These are phyloP conservation scores for Lagocephalus sceleratus DNA, from an alignment of 2,797 vertebrate species.

Conservation along the genomic window DNA sequence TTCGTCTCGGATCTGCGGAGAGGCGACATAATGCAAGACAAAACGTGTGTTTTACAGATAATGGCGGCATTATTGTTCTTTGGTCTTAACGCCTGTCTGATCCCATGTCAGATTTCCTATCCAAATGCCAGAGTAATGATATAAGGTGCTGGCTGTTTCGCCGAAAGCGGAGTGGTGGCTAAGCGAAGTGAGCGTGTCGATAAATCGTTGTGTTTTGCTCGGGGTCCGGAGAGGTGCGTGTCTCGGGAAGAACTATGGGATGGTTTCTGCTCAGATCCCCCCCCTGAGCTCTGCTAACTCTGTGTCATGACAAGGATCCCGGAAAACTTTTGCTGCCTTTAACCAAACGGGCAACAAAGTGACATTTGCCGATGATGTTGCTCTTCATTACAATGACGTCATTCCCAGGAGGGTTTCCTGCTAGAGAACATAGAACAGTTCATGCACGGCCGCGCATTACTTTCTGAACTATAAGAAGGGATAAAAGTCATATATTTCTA, in stretches of 20 bases:
- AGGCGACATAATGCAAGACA: slow-evolving; percentile 20
- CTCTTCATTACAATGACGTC: slow-evolving; percentile 59
- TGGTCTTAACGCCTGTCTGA: slow-evolving; percentile 54
- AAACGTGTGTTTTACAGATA: slow-evolving; percentile 34
- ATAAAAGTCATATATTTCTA: slow-evolving; percentile 58
- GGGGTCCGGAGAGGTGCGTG: slow-evolving; percentile 42
- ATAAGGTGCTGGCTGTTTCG: slow-evolving; percentile 58
- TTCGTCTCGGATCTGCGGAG: slow-evolving; percentile 17
- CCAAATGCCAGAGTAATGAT: slow-evolving; percentile 50
- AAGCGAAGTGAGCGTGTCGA: slow-evolving; percentile 69
- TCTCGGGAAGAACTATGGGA: slow-evolving; percentile 49
- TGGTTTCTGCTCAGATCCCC: slow-evolving; percentile 53
- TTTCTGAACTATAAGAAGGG: slow-evolving; percentile 35
- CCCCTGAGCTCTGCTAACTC: slow-evolving; percentile 50
- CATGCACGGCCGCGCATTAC: slow-evolving; percentile 42
- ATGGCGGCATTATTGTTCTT: slow-evolving; percentile 39
- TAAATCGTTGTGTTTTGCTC: slow-evolving; percentile 68
- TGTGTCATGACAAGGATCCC: slow-evolving; percentile 47
- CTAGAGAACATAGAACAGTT: slow-evolving; percentile 44
- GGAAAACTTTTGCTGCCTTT: slow-evolving; percentile 47
- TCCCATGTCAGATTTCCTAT: slow-evolving; percentile 49
- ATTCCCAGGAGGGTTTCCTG: slow-evolving; percentile 53
- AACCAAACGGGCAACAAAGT: slow-evolving; percentile 20
- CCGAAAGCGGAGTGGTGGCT: slow-evolving; percentile 50
- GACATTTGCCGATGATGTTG: slow-evolving; percentile 71